These are phyloP conservation scores for Axea sp. DNA, from an alignment of 2,888 invertebrate genomes.

Conservation along the genomic window DNA sequence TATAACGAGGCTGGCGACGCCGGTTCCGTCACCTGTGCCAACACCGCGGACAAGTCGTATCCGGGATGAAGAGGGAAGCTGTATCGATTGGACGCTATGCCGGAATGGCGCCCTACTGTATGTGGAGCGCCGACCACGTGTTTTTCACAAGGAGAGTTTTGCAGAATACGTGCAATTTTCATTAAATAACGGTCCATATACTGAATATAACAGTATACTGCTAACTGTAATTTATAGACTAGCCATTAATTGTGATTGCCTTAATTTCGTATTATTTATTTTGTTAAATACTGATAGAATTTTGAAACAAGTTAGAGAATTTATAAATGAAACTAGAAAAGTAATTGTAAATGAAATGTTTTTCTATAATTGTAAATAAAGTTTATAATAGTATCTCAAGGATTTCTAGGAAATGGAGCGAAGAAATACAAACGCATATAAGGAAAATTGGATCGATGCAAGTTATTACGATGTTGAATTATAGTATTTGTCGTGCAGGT, in stretches of 20 bases:
- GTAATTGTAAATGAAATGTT: slow-evolving; percentile 1
- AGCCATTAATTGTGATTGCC: no score
- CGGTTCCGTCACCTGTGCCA: slow-evolving; percentile 60
- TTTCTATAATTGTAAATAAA: slow-evolving; percentile 12
- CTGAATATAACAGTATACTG: no score
- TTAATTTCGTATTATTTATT: no score
- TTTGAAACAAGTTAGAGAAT: no score
- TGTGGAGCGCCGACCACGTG: slow-evolving; percentile 31
- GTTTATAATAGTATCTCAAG: slow-evolving; percentile 1
- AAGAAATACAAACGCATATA: slow-evolving; percentile 13
- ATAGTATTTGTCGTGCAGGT: no score
- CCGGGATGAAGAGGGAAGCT: slow-evolving; percentile 72
- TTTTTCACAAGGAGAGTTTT: slow-evolving; percentile 21
- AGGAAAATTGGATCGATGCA: slow-evolving; percentile 6
- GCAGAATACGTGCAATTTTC: slow-evolving; percentile 4
- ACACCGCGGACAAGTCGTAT: slow-evolving; percentile 54
- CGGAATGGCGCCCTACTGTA: slow-evolving; percentile 68
- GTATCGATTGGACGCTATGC: slow-evolving; percentile 77
- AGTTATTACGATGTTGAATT: background rate
- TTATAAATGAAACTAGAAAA: no score
- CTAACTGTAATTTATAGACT: no score
- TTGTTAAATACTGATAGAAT: no score
- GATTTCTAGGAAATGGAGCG: slow-evolving; percentile 17
- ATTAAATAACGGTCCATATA: no score
- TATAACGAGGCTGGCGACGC: slow-evolving; percentile 19